Evolutionary conservation across 30 jellyfish, hydroid and myxozoan genomes (phyloP), one percentile per base, ranked within the genome.

Genomic region (Chironex yamaguchii): DNA sequence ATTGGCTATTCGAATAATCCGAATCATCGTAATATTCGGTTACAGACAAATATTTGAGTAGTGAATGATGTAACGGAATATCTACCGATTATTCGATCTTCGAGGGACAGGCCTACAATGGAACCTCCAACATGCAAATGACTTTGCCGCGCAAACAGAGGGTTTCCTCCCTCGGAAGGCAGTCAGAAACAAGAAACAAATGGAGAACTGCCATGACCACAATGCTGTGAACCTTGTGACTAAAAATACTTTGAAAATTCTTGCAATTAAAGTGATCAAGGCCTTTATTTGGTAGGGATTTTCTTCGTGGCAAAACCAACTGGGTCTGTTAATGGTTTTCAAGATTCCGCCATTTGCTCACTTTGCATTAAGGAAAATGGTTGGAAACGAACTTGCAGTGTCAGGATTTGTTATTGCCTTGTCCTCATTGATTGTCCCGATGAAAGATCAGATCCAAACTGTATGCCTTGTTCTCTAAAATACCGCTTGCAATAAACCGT

Each of bases 311-410:
- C 84, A 34, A 70, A 70, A 70, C 84, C 84, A 70, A 70, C 84
- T 70, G 84, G 84, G 84, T 70, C 84, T 68, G 84, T 69, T 67
- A 26, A 32, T 69, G 72, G 83, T 69, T 69, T 69, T 69, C 83
- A 64, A 69, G 36, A 29, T 69, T 32, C 83, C 36, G 83, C 72
- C 83, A 69, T 69, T 69, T 69, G 83, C 83, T 69, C 83, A 33
- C 26, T 69, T 1, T 32, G 72, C 34, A 69, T 69, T 69, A 32
- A 64, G 36, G 83, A 69, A 69, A 69, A 69, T 69, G 72, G 36
- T 69, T 29, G 83, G 73, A 69, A 69, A 69, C 72, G 83, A 69
- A 69, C 83, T 33, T 32, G 73, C 72, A 69, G 83, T 69, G 83
- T 67, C 83, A 69, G 83, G 83, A 69, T 69, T 69, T 32, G 25